Percentiles rank a stretch among this genome's conserved stretches.
phyloP scores from a whole-genome alignment of 2,113 vertebrate species.

The Alaudala cheleensis region DNA sequence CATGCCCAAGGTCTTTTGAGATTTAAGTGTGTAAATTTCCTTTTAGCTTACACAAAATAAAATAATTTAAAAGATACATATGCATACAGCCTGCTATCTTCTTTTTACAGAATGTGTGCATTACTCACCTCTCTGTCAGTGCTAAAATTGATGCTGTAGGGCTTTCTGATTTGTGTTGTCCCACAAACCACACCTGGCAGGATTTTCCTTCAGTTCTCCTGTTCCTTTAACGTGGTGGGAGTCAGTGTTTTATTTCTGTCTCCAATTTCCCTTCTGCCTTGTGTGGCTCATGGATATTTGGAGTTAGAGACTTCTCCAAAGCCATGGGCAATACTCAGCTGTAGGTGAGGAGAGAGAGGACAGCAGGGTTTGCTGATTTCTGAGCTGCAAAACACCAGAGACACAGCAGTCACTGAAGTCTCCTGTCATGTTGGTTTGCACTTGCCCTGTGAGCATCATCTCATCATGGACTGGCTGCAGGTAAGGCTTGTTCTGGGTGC shows the following conservation, averaged over 20 bases:
- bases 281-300: neutral
- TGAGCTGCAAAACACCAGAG: neutral
- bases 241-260: neutral
- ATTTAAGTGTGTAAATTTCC: constrained; percentile 96
- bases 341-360: neutral
- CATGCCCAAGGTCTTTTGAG: constrained; percentile 92
- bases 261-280: neutral
- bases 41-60: constrained; percentile 99
- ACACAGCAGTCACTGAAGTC: neutral
- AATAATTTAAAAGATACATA: constrained; percentile 92
- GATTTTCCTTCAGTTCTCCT: neutral
- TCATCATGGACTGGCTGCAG: neutral
- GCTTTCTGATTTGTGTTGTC: neutral
- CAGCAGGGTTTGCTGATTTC: neutral
- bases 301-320: neutral
- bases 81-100: constrained; percentile 27
- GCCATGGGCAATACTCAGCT: neutral
- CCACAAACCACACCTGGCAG: neutral
- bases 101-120: neutral
- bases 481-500: neutral
- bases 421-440: neutral
- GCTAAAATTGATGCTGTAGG: neutral
- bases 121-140: neutral
- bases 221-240: neutral
- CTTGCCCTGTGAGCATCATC: neutral